Conservation (phyloP, 1,140 invertebrate species). For the Cyclargus thomasi region DNA sequence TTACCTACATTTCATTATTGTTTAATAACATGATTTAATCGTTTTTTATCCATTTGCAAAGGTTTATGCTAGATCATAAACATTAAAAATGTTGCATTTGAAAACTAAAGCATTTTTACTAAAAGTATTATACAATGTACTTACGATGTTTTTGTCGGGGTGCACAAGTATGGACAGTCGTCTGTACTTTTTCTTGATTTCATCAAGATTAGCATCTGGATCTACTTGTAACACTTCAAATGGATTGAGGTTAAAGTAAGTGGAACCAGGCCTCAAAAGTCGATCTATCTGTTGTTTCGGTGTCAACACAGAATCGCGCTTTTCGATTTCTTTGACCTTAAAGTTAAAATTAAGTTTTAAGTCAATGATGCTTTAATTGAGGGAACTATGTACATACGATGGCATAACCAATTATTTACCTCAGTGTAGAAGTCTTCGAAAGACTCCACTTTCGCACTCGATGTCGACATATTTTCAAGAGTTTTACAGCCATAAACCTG, state of each 20-base stretch:
- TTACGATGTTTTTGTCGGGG: constrained; percentile 94
- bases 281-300: constrained; percentile 96
- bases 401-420: constrained; percentile 55
- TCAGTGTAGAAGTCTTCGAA: constrained; percentile 82
- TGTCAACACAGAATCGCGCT: constrained; percentile 91
- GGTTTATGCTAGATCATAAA: too few relatives aligned
- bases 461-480: constrained; percentile 31
- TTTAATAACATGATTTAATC: neutral
- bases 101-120: too few relatives aligned
- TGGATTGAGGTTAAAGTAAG: constrained; percentile 97
- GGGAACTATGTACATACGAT: neutral
- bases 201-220: constrained; percentile 89
- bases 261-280: constrained; percentile 92
- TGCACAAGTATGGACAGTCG: constrained; percentile 97
- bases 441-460: constrained; percentile 75
- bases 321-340: constrained; percentile 96
- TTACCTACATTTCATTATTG: neutral
- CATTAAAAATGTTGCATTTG: too few relatives aligned
- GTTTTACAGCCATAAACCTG: neutral
- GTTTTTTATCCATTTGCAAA: neutral
- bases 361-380: neutral
- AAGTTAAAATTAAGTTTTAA: constrained; percentile 31
- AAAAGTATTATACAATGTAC: constrained; percentile 20
- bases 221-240: constrained; percentile 97
- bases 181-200: constrained; percentile 97